A percentile compares a stretch with the other conserved stretches of the same genome.
Conservation (phyloP, 2,797 vertebrate species). For the Paedocypris micromegethes region DNA sequence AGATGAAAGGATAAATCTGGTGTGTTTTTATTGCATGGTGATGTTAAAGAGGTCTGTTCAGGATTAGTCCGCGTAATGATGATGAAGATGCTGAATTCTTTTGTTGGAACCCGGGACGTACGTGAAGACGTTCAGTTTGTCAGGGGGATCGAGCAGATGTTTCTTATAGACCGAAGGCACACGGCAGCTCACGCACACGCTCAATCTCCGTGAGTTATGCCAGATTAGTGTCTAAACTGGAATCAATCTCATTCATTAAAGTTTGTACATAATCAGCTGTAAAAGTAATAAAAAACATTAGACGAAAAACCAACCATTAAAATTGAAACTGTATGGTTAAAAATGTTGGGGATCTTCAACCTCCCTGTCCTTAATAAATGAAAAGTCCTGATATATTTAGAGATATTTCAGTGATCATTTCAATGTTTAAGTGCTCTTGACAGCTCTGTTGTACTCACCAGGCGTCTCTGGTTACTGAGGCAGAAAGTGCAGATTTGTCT, state of each 20-base stretch:
- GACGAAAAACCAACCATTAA: too few species aligned
- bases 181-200: conserved; percentile 24
- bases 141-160: conserved; percentile 51
- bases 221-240: too few species aligned
- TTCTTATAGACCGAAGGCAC: conserved; percentile 33
- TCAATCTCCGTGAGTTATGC: too few species aligned
- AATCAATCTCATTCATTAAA: too few species aligned
- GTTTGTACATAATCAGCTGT: too few species aligned
- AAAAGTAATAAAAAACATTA: too few species aligned
- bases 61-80: conserved; percentile 39
- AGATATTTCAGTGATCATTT: not conserved
- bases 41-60: conserved; percentile 53
- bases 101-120: conserved; percentile 39
- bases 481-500: conserved; percentile 99
- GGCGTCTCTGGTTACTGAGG: conserved; percentile 95
- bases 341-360: too few species aligned
- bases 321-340: too few species aligned
- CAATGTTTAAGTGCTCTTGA: conserved; percentile 2
- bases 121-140: conserved; percentile 35
- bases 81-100: conserved; percentile 36
- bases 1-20: conserved; percentile 41
- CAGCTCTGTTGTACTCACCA: conserved; percentile 72
- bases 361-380: too few species aligned
- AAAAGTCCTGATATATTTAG: too few species aligned
- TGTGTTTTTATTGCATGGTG: conserved; percentile 66